phyloP scores from a whole-genome alignment of 2,113 vertebrate genomes.

The Vombatus ursinus region DNA sequence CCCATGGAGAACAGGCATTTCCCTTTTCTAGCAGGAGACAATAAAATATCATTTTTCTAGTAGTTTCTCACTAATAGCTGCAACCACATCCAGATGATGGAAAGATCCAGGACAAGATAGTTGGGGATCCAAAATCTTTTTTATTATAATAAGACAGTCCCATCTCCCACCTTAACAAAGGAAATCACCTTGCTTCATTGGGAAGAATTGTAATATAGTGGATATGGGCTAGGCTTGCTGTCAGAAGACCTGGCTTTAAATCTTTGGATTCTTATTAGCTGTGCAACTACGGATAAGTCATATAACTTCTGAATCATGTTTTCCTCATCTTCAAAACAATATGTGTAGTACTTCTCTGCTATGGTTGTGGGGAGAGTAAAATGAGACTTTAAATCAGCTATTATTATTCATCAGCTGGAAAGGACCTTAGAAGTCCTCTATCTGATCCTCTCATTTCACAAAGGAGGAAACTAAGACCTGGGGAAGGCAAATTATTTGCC shows the following conservation, averaged over 20 bases:
- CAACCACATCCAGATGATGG: background rate
- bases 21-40: background rate
- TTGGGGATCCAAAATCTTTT: background rate
- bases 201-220: background rate
- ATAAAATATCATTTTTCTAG: background rate
- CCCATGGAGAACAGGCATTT: background rate
- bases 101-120: background rate
- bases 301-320: background rate
- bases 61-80: background rate
- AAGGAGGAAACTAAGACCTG: background rate
- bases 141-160: background rate
- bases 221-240: background rate
- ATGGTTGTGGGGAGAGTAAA: background rate
- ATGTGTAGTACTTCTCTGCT: background rate
- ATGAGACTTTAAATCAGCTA: background rate
- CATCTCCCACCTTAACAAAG: background rate
- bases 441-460: background rate
- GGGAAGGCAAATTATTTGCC: background rate
- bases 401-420: background rate
- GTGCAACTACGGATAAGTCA: background rate
- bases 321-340: background rate
- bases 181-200: background rate
- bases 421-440: background rate
- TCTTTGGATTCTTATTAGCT: background rate
- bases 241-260: background rate